These are phyloP conservation scores for Eurystomus glaucurus DNA, from an alignment of 2,797 vertebrate genomes.

Conservation along the genomic window DNA sequence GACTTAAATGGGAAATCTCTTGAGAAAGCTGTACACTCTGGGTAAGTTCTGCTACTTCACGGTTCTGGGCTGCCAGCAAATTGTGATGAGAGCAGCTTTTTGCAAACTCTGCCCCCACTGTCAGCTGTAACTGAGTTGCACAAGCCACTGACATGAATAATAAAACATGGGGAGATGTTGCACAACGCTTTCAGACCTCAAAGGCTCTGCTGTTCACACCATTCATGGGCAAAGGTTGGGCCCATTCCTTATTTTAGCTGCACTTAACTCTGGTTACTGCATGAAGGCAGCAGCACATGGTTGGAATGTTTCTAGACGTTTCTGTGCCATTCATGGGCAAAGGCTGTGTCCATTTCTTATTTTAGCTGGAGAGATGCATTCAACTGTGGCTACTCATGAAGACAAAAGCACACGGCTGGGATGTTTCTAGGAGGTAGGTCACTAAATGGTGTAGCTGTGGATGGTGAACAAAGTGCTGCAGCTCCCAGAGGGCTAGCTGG, in stretches of 20 bases:
- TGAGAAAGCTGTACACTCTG: neutral
- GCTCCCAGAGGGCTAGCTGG: neutral
- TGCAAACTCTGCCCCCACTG: neutral
- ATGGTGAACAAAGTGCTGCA: neutral
- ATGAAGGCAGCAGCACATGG: neutral
- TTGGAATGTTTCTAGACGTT: no score
- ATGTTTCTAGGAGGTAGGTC: neutral
- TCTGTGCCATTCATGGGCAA: no score
- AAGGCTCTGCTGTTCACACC: neutral
- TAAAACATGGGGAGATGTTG: neutral
- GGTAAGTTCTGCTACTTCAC: neutral
- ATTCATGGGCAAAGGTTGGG: neutral
- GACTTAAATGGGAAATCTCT: neutral
- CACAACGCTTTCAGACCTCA: neutral
- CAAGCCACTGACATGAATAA: neutral
- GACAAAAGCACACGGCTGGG: rapidly evolving
- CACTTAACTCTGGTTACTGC: neutral
- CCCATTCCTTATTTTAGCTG: neutral
- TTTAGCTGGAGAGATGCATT: no score
- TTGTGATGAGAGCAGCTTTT: neutral
- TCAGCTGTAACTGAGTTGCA: neutral
- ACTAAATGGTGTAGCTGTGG: neutral
- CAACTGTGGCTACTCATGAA: no score
- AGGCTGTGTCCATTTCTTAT: no score
- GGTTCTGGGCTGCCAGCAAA: neutral